These are phyloP conservation scores for Stenodema calcarata DNA, from an alignment of 2,888 invertebrate species.

Conservation along the genomic window DNA sequence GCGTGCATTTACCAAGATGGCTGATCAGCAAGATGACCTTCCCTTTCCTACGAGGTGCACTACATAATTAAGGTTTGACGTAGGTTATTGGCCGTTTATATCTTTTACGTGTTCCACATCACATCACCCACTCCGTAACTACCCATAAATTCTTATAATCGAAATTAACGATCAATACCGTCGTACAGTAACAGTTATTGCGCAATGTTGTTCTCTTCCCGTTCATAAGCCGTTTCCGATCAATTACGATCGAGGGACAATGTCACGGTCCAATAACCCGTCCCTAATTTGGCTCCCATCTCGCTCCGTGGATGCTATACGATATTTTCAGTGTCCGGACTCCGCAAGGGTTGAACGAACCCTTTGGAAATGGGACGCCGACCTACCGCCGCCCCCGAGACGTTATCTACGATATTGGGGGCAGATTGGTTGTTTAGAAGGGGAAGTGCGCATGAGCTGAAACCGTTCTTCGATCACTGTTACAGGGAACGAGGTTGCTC, in stretches of 20 bases:
- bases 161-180: too few relatives aligned
- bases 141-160: too few relatives aligned
- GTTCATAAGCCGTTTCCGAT: not conserved
- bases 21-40: too few relatives aligned
- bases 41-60: too few relatives aligned
- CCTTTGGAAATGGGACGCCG: not conserved
- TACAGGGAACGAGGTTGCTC: not conserved
- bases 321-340: not conserved
- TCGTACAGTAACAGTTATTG: too few relatives aligned
- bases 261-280: not conserved
- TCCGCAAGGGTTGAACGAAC: not conserved
- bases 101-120: too few relatives aligned
- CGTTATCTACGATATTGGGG: not conserved
- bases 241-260: not conserved
- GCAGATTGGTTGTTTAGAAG: not conserved
- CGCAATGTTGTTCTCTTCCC: too few relatives aligned
- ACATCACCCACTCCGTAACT: too few relatives aligned
- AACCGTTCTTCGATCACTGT: not conserved
- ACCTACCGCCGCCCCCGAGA: conserved; percentile 19
- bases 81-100: too few relatives aligned
- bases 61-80: too few relatives aligned
- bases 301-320: not conserved
- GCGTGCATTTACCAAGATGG: too few relatives aligned
- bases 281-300: not conserved
- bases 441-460: not conserved